Evolutionary conservation across 2,797 vertebrate genomes (phyloP), one percentile per base, ranked within the genome.

Genomic region (Xenentodon cancila): DNA sequence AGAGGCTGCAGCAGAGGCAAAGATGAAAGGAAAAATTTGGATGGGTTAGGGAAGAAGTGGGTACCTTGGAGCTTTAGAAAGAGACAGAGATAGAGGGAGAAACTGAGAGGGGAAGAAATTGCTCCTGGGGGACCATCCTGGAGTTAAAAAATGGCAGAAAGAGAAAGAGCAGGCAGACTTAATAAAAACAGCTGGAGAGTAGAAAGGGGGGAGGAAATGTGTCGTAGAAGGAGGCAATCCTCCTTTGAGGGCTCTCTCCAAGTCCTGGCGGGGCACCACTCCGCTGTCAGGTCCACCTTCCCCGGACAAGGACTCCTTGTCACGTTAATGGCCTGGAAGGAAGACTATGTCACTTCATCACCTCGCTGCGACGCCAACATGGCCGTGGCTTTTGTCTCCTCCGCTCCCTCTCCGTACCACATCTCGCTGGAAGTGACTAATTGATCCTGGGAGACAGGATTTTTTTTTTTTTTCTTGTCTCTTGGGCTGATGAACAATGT

Each of bases 381-480:
- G 66, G 77, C 69, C 49, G 52, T 53, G 63, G 67, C 85, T 88
- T 89, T 89, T 86, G 83, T 89, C 84, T 85, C 69, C 60, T 49
- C 71, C 9, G 64, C 72, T 87, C 77, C 72, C 71, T 73, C 84
- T 71, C 51, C 19, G 58, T 78, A 73, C 56, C 64, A 47, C 73
- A 48, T 77, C 82, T 88, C 84, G 64, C 81, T 73, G 70, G 64
- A 83, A 87, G 84, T 83, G 84, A 90, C 91, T 91, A 91, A 92
- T 92, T 92, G 89, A 91, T 90, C 88, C 88, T 87, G 71, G 66
- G 87, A 90, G 88, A 88, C 79, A 1, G 56, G 42, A 17, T 65
- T 74, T 77, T 71, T 61, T 68, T 75, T 60, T 79, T 17, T 58
- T 81, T 71, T 70, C 53, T 55, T 84, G 79, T 87, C 79, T 78